These are phyloP conservation scores for Phaonia tiefii DNA, from an alignment of 2,888 invertebrate species.

Conservation along the genomic window DNA sequence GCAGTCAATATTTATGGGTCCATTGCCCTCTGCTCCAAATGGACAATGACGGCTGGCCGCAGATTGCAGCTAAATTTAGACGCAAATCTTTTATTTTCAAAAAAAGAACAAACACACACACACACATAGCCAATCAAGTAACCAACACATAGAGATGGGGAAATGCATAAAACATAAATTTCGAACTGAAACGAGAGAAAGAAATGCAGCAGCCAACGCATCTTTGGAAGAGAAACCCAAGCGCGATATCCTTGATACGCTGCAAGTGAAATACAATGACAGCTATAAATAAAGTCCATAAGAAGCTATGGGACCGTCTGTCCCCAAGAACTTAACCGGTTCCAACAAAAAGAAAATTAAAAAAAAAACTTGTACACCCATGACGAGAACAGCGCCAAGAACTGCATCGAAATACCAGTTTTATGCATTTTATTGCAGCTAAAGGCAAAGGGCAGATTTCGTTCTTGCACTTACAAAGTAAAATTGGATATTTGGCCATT, in stretches of 20 bases:
- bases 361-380: too few relatives aligned
- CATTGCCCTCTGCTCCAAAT: slow-evolving; percentile 15
- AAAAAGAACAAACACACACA: slow-evolving; percentile 9
- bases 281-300: slow-evolving; percentile 25
- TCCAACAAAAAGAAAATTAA: too few relatives aligned
- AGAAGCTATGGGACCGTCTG: slow-evolving; percentile 5
- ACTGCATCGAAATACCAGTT: too few relatives aligned
- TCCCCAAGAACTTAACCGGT: slow-evolving; percentile 28
- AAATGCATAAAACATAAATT: too few relatives aligned
- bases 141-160: too few relatives aligned
- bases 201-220: slow-evolving; percentile 1
- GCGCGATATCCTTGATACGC: slow-evolving; percentile 13
- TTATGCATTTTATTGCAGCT: too few relatives aligned
- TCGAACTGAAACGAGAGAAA: too few relatives aligned
- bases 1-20: slow-evolving; percentile 2
- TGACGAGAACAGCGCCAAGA: too few relatives aligned
- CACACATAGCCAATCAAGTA: background rate
- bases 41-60: slow-evolving; percentile 8
- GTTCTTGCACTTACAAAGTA: too few relatives aligned
- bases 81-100: slow-evolving; percentile 60
- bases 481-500: too few relatives aligned
- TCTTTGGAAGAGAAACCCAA: background rate
- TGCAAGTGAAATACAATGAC: slow-evolving; percentile 22
- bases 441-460: too few relatives aligned
- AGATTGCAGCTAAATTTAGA: slow-evolving; percentile 55